Base-by-base conservation (phyloP, 2,888 invertebrate species). In the Craniophora ligustri region DNA sequence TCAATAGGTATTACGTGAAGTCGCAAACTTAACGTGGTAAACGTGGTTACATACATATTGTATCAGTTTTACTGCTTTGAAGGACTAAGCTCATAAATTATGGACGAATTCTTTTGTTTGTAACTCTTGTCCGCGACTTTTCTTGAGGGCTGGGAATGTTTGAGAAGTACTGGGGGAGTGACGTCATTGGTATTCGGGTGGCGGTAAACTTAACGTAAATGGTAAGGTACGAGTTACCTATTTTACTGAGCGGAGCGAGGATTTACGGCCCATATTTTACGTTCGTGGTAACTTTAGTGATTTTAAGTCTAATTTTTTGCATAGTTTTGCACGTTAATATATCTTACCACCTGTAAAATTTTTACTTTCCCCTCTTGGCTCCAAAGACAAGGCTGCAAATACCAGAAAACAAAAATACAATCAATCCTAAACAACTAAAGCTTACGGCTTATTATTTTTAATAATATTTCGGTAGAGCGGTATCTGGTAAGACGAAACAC, bases 401-500 rank as follows among this genome's bases (percentile, higher is more conserved):
- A 7, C n/a, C 16, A 7, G 39, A 46, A 47, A 56, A 49, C 38
- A 63, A 41, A 40, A 46, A 61, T 44, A 55, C 36, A 28, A 54
- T 48, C 54, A 39, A 67, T 49, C 39, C n/a, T 15, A 67, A 54
- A 51, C 64, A 66, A 39, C 64, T 45, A 10, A 48, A 63, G 53
- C 58, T 45, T 36, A 35, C 18, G 3, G 36, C 48, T 46, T 68
- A 66, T 69, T 58, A 64, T 54, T 75, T 74, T 71, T 64, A 67
- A 72, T 64, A 67, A 72, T 69, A 68, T 78, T 79, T 72, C 56
- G 53, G 60, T 71, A 73, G 67, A 69, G 36, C 62, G 60, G 60
- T 64, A 70, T 72, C 70, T 55, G 42, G 56, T 68, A 74, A 78
- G 58, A 62, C 44, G 56, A 68, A 73, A 64, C 64, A 62, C 64